Evolutionary conservation across 2,113 vertebrate genomes (phyloP).

Genomic region (Malurus alboscapulatus): DNA sequence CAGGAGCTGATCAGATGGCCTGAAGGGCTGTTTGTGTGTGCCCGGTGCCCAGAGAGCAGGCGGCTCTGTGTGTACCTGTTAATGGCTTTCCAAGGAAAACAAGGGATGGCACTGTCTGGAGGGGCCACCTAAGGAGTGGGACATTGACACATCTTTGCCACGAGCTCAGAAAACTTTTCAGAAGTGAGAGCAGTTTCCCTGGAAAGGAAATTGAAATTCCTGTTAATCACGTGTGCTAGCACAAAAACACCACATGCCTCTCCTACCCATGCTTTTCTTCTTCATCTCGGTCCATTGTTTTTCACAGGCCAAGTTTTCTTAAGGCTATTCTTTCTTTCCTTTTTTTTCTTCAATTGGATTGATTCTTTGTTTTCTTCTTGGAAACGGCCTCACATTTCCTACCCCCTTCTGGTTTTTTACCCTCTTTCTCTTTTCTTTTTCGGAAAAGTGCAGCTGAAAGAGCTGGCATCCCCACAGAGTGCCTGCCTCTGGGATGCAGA

Average conservation of each 20-base stretch:
- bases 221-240: neutral
- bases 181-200: neutral
- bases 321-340: neutral
- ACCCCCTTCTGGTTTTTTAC: neutral
- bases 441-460: neutral
- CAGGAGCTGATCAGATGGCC: neutral
- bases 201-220: neutral
- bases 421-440: neutral
- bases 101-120: neutral
- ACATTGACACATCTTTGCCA: neutral
- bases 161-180: neutral
- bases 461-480: neutral
- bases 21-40: neutral
- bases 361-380: neutral
- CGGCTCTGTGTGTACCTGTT: neutral
- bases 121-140: neutral
- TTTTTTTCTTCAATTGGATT: neutral
- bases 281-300: neutral
- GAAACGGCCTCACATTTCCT: neutral
- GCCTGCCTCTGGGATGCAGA: neutral
- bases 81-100: conserved; percentile 2
- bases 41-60: neutral
- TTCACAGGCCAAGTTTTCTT: neutral
- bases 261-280: neutral
- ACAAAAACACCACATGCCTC: neutral